These are phyloP conservation scores for Caenorhabditis brenneri DNA, from an alignment of 1,140 invertebrate species.

Conservation along the genomic window DNA sequence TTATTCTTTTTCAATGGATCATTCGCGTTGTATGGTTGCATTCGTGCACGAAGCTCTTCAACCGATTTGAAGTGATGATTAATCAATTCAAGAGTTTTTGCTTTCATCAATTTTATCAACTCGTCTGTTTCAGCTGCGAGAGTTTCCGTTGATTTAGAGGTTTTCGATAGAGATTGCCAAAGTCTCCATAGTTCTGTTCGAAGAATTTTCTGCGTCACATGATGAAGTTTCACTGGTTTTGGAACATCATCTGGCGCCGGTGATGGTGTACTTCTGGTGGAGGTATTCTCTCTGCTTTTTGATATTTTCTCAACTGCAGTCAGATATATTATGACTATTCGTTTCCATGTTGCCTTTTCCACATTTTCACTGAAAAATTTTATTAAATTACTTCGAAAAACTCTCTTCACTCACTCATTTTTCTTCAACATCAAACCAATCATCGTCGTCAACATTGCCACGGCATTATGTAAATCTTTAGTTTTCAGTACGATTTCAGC, in stretches of 20 bases:
- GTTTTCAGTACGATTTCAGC: constrained; percentile 2
- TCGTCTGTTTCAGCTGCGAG: neutral
- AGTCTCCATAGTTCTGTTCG: neutral
- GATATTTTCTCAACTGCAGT: neutral
- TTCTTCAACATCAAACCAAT: neutral
- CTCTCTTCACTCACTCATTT: neutral
- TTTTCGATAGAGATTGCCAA: neutral
- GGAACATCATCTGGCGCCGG: neutral
- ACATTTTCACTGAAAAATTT: neutral
- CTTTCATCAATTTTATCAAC: neutral
- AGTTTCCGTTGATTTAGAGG: neutral
- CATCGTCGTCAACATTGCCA: neutral
- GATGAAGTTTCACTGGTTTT: neutral
- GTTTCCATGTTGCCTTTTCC: neutral
- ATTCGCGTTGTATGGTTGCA: neutral
- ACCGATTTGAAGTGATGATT: neutral
- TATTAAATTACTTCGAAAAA: neutral
- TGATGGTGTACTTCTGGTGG: constrained; percentile 10
- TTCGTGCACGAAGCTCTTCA: neutral
- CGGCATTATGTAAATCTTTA: neutral
- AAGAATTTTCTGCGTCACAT: neutral
- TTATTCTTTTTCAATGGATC: neutral
- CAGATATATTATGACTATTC: neutral
- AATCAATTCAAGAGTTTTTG: neutral
- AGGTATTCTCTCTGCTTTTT: too few species aligned